phyloP scores from a whole-genome alignment of 2,797 vertebrate genomes.

The Microchirus variegatus region DNA sequence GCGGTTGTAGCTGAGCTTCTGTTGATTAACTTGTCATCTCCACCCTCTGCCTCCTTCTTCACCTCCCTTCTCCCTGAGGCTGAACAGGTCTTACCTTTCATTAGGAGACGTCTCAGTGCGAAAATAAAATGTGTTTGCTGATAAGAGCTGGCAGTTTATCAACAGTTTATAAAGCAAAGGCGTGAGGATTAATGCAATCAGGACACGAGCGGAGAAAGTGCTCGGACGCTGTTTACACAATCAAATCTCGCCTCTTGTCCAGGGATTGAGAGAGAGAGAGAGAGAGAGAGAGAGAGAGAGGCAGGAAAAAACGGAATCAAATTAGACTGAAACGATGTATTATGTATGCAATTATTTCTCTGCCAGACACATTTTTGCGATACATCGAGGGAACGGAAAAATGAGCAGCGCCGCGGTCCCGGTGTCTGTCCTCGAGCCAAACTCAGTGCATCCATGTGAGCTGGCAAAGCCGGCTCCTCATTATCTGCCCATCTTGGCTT shows the following conservation, averaged over 20 bases:
- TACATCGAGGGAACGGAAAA: constrained; percentile 42
- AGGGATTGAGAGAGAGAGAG: constrained; percentile 21
- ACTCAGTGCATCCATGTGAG: constrained; percentile 60
- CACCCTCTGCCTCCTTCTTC: constrained; percentile 13
- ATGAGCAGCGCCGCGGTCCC: constrained; percentile 41
- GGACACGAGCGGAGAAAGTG: constrained; percentile 59
- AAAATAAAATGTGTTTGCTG: constrained; percentile 75
- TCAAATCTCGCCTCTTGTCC: constrained; percentile 60
- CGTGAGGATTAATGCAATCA: constrained; percentile 73
- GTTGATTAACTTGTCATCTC: constrained; percentile 64
- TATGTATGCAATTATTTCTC: constrained; percentile 54
- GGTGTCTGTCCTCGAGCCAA: constrained; percentile 60
- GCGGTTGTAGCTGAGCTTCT: constrained; percentile 46
- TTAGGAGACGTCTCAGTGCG: constrained; percentile 65
- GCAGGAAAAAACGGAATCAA: constrained; percentile 53
- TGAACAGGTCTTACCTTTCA: constrained; percentile 72
- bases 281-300: constrained; percentile 1
- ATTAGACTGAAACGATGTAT: constrained; percentile 61
- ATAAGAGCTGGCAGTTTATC: constrained; percentile 74
- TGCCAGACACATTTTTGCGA: constrained; percentile 34
- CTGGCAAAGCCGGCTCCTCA: constrained; percentile 66
- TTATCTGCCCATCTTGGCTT: constrained; percentile 74
- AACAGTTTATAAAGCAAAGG: constrained; percentile 76
- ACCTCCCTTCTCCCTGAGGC: constrained; percentile 23
- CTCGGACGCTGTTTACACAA: constrained; percentile 68